phyloP scores from a whole-genome alignment of 92 coral and sea anemone species.

The Plumapathes pennacea region DNA sequence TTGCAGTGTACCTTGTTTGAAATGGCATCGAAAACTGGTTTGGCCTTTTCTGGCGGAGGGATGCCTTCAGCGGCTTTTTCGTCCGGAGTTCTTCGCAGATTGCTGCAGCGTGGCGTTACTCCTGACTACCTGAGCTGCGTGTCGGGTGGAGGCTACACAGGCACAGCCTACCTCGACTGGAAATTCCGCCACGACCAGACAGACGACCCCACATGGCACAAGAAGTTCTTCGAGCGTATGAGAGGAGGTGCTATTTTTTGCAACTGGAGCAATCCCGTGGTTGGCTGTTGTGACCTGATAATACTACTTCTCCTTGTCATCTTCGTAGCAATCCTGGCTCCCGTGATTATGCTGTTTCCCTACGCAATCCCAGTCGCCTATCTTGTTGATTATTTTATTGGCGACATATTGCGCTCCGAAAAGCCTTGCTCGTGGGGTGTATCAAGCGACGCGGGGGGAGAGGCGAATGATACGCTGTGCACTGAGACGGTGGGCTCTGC shows the following conservation, averaged over 20 bases:
- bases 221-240: constrained; percentile 25
- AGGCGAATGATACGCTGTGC: neutral
- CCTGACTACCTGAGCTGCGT: constrained; percentile 34
- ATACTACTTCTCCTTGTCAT: constrained; percentile 9
- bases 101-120: constrained; percentile 5
- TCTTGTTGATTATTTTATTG: constrained; percentile 37
- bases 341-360: constrained; percentile 17
- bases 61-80: constrained; percentile 42
- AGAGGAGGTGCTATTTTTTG: constrained; percentile 32
- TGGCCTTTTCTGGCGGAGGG: constrained; percentile 55
- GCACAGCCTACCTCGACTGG: constrained; percentile 38
- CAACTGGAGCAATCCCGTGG: constrained; percentile 41
- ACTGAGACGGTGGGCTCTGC: constrained; percentile 3
- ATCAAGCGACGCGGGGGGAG: neutral
- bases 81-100: constrained; percentile 27
- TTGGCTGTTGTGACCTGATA: constrained; percentile 25
- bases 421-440: constrained; percentile 12
- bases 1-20: too few relatives aligned
- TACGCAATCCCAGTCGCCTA: constrained; percentile 40
- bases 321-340: constrained; percentile 30
- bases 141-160: constrained; percentile 30
- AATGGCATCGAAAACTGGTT: constrained; percentile 15
- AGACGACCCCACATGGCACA: constrained; percentile 44
- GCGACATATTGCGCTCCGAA: constrained; percentile 31
- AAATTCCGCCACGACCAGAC: constrained; percentile 38